Evolutionary conservation across 1,140 invertebrate species (phyloP), one percentile per base, ranked within the genome.

Genomic region (Gonioctena quinquepunctata): DNA sequence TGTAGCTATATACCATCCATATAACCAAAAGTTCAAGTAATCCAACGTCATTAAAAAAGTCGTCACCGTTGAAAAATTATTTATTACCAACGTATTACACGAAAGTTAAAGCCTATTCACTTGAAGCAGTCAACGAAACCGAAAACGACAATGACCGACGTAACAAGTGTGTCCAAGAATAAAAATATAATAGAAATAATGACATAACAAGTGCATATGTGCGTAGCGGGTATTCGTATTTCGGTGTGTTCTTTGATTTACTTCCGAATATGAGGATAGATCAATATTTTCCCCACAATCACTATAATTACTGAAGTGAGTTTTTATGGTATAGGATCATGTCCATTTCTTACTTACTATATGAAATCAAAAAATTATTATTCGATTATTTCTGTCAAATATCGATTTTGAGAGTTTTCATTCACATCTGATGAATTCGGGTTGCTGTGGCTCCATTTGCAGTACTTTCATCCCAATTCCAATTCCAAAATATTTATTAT

Each of bases 161-260:
- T 62, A 62, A 62, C 57, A 60, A 60, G 60, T 62, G n/a, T 62
- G 60, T 42, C 28, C 60, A 62, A 62, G 60, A 62, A 62, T 62
- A 48, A 62, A 62, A 62, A 62, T 62, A 62, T 62, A 62, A 62
- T 62, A 48, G 60, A 62, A 62, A 62, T 62, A 62, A 62, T 62
- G 60, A 62, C 19, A 62, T 62, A 48, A 54, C 54, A 22, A 54
- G 56, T 42, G 33, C 33, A 42, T 42, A 13, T 42, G 33, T 42
- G 33, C 33, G 33, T 42, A n/a, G n/a, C n/a, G 33, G 11, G 16
- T 42, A 13, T 42, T 42, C 13, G 33, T 42, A 42, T 42, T 42
- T 42, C 33, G 16, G 13, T 42, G 33, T n/a, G 33, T 42, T 42
- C 13, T 3, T 42, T 11, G 33, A 13, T 42, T 42, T 3, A 42